phyloP scores from a whole-genome alignment of 2,888 invertebrate genomes.

The Patella ulyssiponensis region DNA sequence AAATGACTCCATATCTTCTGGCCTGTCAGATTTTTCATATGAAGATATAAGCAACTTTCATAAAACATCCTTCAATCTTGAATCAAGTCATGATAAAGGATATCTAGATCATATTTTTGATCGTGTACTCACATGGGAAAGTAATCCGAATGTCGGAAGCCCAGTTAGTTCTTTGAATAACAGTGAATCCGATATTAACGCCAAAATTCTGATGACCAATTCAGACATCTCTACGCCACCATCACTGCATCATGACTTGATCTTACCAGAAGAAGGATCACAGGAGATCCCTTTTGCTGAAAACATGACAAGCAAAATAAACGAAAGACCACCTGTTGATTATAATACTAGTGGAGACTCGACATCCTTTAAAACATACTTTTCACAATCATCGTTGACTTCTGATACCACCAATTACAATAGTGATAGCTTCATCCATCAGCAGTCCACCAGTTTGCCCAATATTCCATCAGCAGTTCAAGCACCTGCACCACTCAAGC shows the following conservation, averaged over 20 bases:
- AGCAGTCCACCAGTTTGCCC: background rate
- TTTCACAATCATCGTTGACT: background rate
- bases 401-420: background rate
- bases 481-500: background rate
- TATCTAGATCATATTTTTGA: slow-evolving; percentile 39
- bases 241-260: slow-evolving; percentile 45
- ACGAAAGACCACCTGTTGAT: background rate
- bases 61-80: background rate
- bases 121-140: slow-evolving; percentile 36
- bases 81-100: slow-evolving; percentile 17
- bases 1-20: background rate
- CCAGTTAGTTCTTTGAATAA: background rate
- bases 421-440: background rate
- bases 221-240: background rate
- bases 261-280: slow-evolving; percentile 58
- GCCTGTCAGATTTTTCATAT: background rate
- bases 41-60: background rate
- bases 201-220: background rate
- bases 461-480: background rate
- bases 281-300: slow-evolving; percentile 54
- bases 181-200: background rate
- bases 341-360: background rate
- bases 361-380: background rate
- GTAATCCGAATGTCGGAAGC: background rate
- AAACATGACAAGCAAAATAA: background rate